These are phyloP conservation scores for Diprion similis DNA, from an alignment of 1,140 invertebrate species.

Conservation along the genomic window DNA sequence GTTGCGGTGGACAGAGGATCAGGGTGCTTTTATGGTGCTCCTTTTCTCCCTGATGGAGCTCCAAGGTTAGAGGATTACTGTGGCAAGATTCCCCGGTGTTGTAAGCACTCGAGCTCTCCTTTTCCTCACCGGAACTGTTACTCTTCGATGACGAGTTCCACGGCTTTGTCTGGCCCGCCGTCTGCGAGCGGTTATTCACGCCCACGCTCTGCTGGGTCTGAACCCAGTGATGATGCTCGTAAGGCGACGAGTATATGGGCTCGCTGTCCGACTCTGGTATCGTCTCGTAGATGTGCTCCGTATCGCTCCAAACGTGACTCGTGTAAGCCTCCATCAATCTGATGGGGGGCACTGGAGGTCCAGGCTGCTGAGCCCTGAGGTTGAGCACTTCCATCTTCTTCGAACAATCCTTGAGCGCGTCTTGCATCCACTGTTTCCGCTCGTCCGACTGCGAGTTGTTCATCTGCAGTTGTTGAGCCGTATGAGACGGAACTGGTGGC, in stretches of 20 bases:
- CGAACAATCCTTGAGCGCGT: constrained; percentile 48
- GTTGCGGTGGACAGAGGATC: constrained; percentile 55
- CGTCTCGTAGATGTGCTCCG: constrained; percentile 75
- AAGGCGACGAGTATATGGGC: constrained; percentile 72
- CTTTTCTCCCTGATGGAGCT: constrained; percentile 62
- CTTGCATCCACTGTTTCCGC: constrained; percentile 44
- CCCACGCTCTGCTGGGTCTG: constrained; percentile 25
- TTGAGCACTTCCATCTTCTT: constrained; percentile 47
- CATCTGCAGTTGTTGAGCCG: constrained; percentile 18
- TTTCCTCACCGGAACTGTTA: constrained; percentile 65
- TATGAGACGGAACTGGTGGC: constrained; percentile 44
- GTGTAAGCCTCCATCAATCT: constrained; percentile 49
- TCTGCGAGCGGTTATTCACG: constrained; percentile 26
- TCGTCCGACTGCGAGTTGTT: constrained; percentile 22
- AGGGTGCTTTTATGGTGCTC: constrained; percentile 61
- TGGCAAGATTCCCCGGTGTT: constrained; percentile 80
- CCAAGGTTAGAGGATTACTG: constrained; percentile 72
- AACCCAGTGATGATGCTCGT: constrained; percentile 58
- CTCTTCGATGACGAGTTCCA: constrained; percentile 61
- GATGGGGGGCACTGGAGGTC: constrained; percentile 26
- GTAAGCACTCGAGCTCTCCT: constrained; percentile 77
- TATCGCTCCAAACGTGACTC: constrained; percentile 56
- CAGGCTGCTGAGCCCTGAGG: constrained; percentile 37
- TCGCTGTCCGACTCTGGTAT: constrained; percentile 72
- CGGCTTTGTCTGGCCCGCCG: constrained; percentile 37